phyloP scores from a whole-genome alignment of 2,797 vertebrate genomes.

The Knipowitschia caucasica region DNA sequence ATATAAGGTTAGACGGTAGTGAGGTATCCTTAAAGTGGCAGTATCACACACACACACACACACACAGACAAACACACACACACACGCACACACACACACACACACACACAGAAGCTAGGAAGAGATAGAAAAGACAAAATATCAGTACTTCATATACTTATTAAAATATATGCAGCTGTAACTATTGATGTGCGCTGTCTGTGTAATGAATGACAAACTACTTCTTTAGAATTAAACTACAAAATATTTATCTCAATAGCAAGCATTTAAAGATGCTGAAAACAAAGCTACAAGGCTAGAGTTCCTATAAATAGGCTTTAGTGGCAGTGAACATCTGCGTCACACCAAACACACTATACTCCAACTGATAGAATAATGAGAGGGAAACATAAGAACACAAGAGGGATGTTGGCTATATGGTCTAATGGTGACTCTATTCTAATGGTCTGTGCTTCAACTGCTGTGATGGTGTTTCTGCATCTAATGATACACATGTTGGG shows the following conservation, averaged over 20 bases:
- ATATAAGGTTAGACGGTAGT: slow-evolving; percentile 76
- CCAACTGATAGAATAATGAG: slow-evolving; percentile 71
- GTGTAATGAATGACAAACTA: neutral
- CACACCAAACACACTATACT: slow-evolving; percentile 63
- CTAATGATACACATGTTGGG: slow-evolving; percentile 23
- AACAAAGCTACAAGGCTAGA: slow-evolving; percentile 61
- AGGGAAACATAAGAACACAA: slow-evolving; percentile 26
- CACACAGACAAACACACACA: slow-evolving; percentile 24
- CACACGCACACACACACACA: slow-evolving; percentile 26
- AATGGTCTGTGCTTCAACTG: slow-evolving; percentile 20
- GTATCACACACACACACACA: slow-evolving; percentile 28
- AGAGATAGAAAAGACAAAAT: no score
- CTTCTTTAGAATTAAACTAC: slow-evolving; percentile 12
- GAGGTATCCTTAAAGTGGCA: slow-evolving; percentile 77
- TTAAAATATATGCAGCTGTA: neutral
- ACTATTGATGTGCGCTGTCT: slow-evolving; percentile 1
- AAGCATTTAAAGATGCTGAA: slow-evolving; percentile 46
- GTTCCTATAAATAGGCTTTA: slow-evolving; percentile 76
- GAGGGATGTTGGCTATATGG: slow-evolving; percentile 16
- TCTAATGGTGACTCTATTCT: slow-evolving; percentile 22
- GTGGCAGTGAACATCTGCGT: slow-evolving; percentile 77
- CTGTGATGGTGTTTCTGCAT: slow-evolving; percentile 25
- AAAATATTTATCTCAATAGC: slow-evolving; percentile 28
- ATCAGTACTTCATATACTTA: no score
- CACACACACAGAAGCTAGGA: no score